Evolutionary conservation across 30 jellyfish, hydroid and myxozoan species (phyloP), one percentile per base, ranked within the genome.

Genomic region (Mastigias papua): DNA sequence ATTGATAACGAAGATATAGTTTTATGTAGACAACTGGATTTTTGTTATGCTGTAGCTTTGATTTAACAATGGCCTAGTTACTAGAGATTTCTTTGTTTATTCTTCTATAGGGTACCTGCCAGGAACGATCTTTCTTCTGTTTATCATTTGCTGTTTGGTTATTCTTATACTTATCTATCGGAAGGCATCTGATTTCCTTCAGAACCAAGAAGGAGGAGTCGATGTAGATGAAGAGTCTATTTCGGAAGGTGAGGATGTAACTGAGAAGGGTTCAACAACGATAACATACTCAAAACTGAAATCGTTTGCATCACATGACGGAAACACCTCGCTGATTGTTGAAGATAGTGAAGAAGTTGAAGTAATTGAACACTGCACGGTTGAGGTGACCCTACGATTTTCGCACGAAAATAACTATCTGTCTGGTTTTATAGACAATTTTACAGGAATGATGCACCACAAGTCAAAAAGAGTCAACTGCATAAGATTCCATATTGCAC

Each of bases 61-160:
- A n/a, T n/a, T n/a, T n/a, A n/a, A n/a, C n/a, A n/a, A n/a, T n/a
- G n/a, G n/a, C n/a, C n/a, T n/a, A n/a, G n/a, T n/a, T n/a, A n/a
- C n/a, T n/a, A n/a, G n/a, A n/a, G n/a, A n/a, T n/a, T n/a, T 42
- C 54, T 8, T 15, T 42, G 0, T 42, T 60, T 60, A 8, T 19
- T 54, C 3, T 19, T 19, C 25, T 25, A 0, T 34, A 91, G 97
- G 93, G 96, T 84, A 77, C 81, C 28, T 84, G 23, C 92, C 86
- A 37, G 92, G 76, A 46, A 49, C 92, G 27, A 0, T 73, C 72
- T 85, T 72, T 31, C 83, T 85, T 66, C n/a, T 34, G 83, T 72
- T 72, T 42, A 15, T 85, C 31, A 48, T 85, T 13, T n/a, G 28
- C 73, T 27, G 66, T 57, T 50, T 85, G 64, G 62, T 66, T 0